Evolutionary conservation across 2,113 vertebrate genomes (phyloP), one percentile per base, ranked within the genome.

Genomic region (Salvelinus fontinalis): DNA sequence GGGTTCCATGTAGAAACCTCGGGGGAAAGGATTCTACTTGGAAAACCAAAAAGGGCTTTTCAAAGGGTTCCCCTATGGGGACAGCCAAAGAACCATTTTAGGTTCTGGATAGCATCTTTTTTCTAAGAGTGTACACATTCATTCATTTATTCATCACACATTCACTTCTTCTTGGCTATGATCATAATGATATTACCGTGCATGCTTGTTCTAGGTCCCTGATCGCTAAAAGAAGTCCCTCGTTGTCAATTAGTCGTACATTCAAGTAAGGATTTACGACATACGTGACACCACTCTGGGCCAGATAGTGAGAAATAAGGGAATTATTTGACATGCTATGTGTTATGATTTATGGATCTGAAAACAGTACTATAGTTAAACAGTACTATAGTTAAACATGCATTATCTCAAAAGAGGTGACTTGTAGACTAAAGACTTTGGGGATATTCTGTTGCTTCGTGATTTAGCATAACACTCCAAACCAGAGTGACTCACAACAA

Each of bases 91-190:
- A 12, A 44, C 9, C 39, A 9, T 44, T 44, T 44, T 44, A 44
- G 39, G 39, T 44, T 44, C 39, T 44, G 11, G 9, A 44, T 44
- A 11, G 39, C 39, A 44, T 11, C 0, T 44, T 44, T 34, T 7
- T 34, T 34, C 34, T 7, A 34, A 34, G 34, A 34, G 34, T 34
- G 34, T 34, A 6, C 34, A 34, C 39, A 44, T 44, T 3, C 9
- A 44, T 11, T 44, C 7, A 44, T 6, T 34, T 34, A 34, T 57
- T 31, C 70, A 27, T 59, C 54, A 22, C 18, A 18, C 51, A 11
- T 72, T 20, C 49, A 59, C 26, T 72, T 26, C 70, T 26, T 59
- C 27, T 18, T n/a, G 27, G 70, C 8, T 72, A 39, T 48, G 67
- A 70, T n/a, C 39, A 18, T 48, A 54, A 54, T 54, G 51, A 54